Conservation (phyloP, 2,888 invertebrate genomes). For the Chaitophorus viminalis region DNA sequence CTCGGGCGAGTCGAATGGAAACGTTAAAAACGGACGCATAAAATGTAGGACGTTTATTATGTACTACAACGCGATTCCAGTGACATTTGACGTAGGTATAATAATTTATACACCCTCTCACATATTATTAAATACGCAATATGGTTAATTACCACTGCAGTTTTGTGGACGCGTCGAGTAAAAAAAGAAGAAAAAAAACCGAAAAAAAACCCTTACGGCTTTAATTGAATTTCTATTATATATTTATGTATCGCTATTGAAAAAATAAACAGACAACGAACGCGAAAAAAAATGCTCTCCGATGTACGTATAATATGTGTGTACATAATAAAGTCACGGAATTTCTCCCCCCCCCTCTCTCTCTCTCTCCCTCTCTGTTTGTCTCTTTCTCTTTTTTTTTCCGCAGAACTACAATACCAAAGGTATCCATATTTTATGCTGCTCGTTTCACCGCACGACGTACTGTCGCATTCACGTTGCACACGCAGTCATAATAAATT, state of each 20-base stretch:
- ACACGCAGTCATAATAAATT: slow-evolving; percentile 59
- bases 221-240: slow-evolving; percentile 19
- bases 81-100: no score
- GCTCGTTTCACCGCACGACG: slow-evolving; percentile 57
- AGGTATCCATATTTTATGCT: slow-evolving; percentile 56
- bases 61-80: no score
- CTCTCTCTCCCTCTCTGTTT: not conserved
- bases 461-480: slow-evolving; percentile 58
- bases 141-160: not conserved
- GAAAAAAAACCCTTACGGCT: not conserved
- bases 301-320: not conserved
- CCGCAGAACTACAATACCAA: slow-evolving; percentile 21
- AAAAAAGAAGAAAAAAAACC: not conserved
- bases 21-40: no score
- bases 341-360: not conserved
- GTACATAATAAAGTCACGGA: not conserved
- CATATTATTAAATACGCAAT: no score
- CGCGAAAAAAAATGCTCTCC: not conserved
- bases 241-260: slow-evolving; percentile 1
- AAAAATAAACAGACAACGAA: not conserved
- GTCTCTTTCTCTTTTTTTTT: not conserved
- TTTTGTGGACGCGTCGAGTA: not conserved
- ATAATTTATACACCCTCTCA: no score
- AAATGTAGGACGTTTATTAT: no score
- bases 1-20: no score